Base-by-base conservation (phyloP, 2,113 vertebrate genomes). In the Epinephelus lanceolatus region DNA sequence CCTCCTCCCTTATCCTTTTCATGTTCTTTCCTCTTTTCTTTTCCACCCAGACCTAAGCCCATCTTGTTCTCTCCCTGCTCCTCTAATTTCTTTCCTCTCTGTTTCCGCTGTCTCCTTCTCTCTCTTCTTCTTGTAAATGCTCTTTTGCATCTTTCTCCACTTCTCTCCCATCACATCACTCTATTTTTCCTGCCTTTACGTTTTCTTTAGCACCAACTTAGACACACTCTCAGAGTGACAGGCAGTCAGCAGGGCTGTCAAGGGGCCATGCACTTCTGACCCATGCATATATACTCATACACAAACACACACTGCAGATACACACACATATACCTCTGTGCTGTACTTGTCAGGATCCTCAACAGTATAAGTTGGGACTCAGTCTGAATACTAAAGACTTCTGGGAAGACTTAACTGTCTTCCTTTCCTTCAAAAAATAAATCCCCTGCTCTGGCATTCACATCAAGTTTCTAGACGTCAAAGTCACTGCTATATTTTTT, bases 301-400 rank as follows among this genome's bases (percentile, higher is more conserved):
- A 56, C 45, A 70, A 14, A 78, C 75, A 65, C 67, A 76, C 77
- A 15, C 81, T 45, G 42, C 42, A 2, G 42, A 51, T 47, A 61
- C 30, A 80, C 66, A 65, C 14, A 30, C 40, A 70, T 18, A 61
- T 2, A n/a, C 33, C 55, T 76, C 81, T 60, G 69, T 59, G 70
- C 78, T 81, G 74, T 25, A 60, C 85, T 88, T 89, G 89, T 88
- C 88, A 88, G 81, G 33, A 82, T 71, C 33, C 79, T 89, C 73
- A 56, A 25, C 71, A 86, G 74, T 55, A 78, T 42, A 47, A 70
- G 23, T 63, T 27, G 59, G 0, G 30, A 88, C 80, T 79, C 51
- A 11, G 27, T 9, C 55, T 77, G 88, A 88, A 92, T 88, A 78
- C 75, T 81, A 74, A 87, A 87, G 65, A 86, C 84, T 18, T 86